These are phyloP conservation scores for Picathartes gymnocephalus DNA, from an alignment of 2,113 vertebrate species.

Conservation along the genomic window DNA sequence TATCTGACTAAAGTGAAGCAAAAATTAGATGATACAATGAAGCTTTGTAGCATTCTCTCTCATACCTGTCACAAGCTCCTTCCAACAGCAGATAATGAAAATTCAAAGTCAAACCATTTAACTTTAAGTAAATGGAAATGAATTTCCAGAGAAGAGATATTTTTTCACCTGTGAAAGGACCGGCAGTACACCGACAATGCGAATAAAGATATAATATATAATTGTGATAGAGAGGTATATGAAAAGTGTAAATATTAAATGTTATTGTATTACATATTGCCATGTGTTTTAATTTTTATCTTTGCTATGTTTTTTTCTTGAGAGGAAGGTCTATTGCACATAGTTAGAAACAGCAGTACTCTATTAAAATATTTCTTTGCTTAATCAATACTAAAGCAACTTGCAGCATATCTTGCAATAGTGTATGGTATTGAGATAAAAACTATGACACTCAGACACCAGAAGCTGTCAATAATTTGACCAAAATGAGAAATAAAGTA, in stretches of 20 bases:
- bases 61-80: constrained; percentile 64
- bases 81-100: constrained; percentile 70
- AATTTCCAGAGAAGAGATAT: constrained; percentile 63
- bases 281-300: constrained; percentile 42
- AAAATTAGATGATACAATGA: constrained; percentile 72
- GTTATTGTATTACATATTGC: constrained; percentile 22
- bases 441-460: constrained; percentile 41
- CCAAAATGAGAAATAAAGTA: constrained; percentile 43
- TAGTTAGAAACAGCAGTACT: not conserved
- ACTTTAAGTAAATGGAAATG: constrained; percentile 72
- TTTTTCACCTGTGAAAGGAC: constrained; percentile 62
- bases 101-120: constrained; percentile 74
- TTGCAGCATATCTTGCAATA: constrained; percentile 60
- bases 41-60: constrained; percentile 58
- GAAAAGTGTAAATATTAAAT: constrained; percentile 48
- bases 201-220: constrained; percentile 59
- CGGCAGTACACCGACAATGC: constrained; percentile 18
- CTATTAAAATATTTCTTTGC: constrained; percentile 40
- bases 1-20: constrained; percentile 69
- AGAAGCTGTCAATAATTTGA: constrained; percentile 45
- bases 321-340: constrained; percentile 10
- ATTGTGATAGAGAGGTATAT: constrained; percentile 44
- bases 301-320: constrained; percentile 1
- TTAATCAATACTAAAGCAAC: constrained; percentile 66
- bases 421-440: constrained; percentile 44